Percentiles rank a stretch among this genome's conserved stretches.
Evolutionary conservation across 2,888 invertebrate species (phyloP).

Genomic region (Microctonus brassicae): DNA sequence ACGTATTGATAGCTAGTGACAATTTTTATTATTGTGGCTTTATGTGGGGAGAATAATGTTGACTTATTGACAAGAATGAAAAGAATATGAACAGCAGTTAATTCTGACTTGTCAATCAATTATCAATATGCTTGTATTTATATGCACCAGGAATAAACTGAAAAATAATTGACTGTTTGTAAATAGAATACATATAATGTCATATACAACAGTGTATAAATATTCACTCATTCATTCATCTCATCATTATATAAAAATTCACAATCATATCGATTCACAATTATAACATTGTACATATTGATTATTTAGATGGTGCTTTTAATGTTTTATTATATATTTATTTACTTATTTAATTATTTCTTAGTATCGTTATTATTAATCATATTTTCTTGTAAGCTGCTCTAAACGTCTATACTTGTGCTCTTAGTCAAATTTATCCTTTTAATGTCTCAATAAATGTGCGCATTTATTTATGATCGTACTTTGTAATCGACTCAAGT

Average conservation of each 20-base stretch:
- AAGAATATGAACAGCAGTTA: not conserved
- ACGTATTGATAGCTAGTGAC: not conserved
- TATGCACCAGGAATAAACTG: not conserved
- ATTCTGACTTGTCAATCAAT: not conserved
- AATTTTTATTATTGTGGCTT: not conserved
- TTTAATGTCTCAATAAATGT: constrained; percentile 1
- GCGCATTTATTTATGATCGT: not conserved
- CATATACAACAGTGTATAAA: not conserved
- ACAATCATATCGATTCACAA: constrained; percentile 7
- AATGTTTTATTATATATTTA: constrained; percentile 28
- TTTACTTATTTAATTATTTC: too few relatives aligned
- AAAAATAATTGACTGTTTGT: not conserved
- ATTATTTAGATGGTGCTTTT: constrained; percentile 24
- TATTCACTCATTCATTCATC: constrained; percentile 12
- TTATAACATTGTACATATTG: constrained; percentile 43
- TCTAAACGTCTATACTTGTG: constrained; percentile 62
- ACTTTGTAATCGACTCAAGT: constrained; percentile 11
- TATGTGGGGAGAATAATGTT: not conserved
- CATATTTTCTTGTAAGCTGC: constrained; percentile 50
- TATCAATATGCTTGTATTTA: not conserved
- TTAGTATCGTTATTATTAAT: constrained; percentile 42
- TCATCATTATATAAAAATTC: constrained; percentile 5
- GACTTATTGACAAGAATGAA: not conserved
- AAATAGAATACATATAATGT: constrained; percentile 1
- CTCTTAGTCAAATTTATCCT: constrained; percentile 39